These are phyloP conservation scores for Tetranychus truncatus DNA, from an alignment of 2,888 invertebrate genomes.

Conservation along the genomic window DNA sequence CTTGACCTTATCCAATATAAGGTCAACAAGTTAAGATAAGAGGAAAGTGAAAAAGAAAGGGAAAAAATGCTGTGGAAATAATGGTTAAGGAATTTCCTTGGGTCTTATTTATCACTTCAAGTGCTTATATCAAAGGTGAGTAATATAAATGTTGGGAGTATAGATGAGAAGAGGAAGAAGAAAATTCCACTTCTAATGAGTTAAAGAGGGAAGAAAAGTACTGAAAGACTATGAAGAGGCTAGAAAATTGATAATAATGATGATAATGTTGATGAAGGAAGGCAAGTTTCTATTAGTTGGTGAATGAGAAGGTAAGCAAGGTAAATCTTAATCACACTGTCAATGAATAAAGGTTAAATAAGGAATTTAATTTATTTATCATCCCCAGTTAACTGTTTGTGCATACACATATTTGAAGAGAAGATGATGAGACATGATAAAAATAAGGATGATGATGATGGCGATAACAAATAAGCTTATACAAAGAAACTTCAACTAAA, in stretches of 20 bases:
- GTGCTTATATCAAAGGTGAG: neutral
- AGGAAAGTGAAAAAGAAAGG: neutral
- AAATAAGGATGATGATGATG: neutral
- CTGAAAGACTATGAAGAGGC: neutral
- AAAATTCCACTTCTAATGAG: neutral
- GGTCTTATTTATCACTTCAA: neutral
- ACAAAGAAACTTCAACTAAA: neutral
- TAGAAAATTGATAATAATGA: neutral
- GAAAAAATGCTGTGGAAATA: neutral
- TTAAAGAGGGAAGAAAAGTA: neutral
- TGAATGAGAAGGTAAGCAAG: neutral
- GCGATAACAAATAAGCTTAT: neutral
- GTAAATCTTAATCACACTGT: neutral
- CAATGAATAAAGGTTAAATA: neutral
- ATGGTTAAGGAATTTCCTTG: neutral
- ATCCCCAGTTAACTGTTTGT: neutral
- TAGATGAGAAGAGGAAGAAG: neutral
- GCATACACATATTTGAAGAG: neutral
- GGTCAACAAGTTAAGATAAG: neutral
- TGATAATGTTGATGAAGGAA: no score
- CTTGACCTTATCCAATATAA: neutral
- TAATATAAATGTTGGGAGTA: neutral
- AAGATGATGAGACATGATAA: neutral
- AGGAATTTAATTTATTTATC: conserved; percentile 1
- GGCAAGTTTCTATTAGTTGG: neutral